Percentiles rank a stretch among this genome's conserved stretches.
These are phyloP conservation scores for Orchesella flavescens DNA, from an alignment of 2,888 invertebrate species.

Conservation along the genomic window DNA sequence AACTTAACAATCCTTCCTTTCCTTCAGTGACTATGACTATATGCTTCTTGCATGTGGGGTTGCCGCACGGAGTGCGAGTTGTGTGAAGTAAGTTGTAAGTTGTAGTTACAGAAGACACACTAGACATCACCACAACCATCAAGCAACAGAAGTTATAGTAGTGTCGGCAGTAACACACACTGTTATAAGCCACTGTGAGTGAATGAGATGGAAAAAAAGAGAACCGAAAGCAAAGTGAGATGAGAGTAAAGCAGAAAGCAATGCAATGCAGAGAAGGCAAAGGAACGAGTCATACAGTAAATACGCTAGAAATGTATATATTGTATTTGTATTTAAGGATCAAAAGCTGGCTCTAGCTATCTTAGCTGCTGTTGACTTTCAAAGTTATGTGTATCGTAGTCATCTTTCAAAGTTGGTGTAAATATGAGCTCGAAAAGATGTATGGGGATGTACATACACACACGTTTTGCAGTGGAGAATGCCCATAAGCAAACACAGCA, in stretches of 20 bases:
- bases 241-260: neutral
- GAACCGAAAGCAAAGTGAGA: neutral
- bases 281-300: neutral
- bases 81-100: constrained; percentile 9
- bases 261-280: neutral
- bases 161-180: too few relatives aligned
- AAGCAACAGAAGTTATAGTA: neutral
- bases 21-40: neutral
- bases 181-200: neutral
- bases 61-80: constrained; percentile 11
- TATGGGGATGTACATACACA: neutral
- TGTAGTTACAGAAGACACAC: constrained; percentile 14
- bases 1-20: constrained; percentile 15
- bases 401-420: constrained; percentile 37
- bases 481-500: neutral
- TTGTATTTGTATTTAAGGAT: constrained; percentile 28
- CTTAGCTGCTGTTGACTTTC: constrained; percentile 34
- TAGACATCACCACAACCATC: constrained; percentile 7
- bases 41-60: neutral
- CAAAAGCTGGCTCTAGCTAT: neutral
- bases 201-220: neutral
- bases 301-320: neutral
- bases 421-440: constrained; percentile 12
- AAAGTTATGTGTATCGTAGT: constrained; percentile 24
- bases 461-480: neutral